Evolutionary conservation across 2,797 vertebrate species (phyloP), one percentile per base, ranked within the genome.

Genomic region (Sternarchorhynchus goeldii): DNA sequence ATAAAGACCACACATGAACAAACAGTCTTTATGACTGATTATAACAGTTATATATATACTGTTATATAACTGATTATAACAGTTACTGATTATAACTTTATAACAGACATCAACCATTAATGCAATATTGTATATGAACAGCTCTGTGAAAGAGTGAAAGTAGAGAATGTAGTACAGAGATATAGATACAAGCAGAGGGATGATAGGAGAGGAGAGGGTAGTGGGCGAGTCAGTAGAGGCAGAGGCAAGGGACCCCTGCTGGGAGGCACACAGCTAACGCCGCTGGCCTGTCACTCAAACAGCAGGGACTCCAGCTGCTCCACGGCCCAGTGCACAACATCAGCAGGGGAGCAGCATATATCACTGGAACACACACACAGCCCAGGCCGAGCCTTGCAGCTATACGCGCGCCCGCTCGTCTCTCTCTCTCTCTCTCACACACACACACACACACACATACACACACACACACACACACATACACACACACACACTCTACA

Each of bases 211-310:
- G 59, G 29, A 64, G 55, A 50, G 65, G 71, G 50, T 39, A 59
- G 20, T 59, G 73, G 85, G 74, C 85, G 53, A 91, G 91, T 63
- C 87, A 83, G 62, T 84, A 83, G 82, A 83, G 77, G 77, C 77
- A 78, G 88, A 85, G 88, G 86, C 78, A 84, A 81, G 90, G 86
- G 87, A 84, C 87, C 90, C 92, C 92, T 88, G 89, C 89, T 81
- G 91, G 88, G 89, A 93, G 88, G 88, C 85, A 91, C 92, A 90
- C 90, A 83, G 41, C 88, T 83, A 82, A 85, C 82, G 85, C 83
- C 89, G 89, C 90, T 88, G 86, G 84, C 85, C 90, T 93, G 93
- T 93, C 93, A 92, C 88, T 93, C 91, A 94, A 91, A 87, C 93
- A 94, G 90, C 90, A 89, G 93, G 94, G 86, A 89, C 88, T 85